Conservation (phyloP, 37 sponge, comb jelly and placozoan genomes). For the Cliona cf. orientalis region DNA sequence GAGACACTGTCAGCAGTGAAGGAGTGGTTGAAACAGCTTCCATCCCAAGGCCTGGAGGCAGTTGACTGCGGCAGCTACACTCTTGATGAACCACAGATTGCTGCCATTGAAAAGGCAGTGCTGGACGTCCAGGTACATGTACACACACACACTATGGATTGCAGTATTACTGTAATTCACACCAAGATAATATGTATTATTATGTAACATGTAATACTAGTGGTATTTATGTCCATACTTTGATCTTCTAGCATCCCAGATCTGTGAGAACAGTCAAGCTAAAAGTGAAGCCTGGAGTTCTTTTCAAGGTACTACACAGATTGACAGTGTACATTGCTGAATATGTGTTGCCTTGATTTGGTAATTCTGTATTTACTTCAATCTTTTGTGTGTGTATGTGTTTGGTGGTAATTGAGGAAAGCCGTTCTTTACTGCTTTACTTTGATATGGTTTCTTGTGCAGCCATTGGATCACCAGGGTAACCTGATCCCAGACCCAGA, state of each 20-base stretch:
- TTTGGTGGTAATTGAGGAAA: neutral
- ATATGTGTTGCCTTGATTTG: neutral
- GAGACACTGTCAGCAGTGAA: slow-evolving; percentile 33
- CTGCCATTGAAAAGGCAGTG: slow-evolving; percentile 62
- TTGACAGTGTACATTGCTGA: too few relatives aligned
- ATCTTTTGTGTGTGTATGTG: neutral
- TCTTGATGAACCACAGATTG: slow-evolving; percentile 58
- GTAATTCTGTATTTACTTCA: slow-evolving; percentile 13
- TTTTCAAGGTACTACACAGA: slow-evolving; percentile 34
- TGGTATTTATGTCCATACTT: too few relatives aligned
- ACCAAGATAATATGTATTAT: neutral
- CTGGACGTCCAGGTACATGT: slow-evolving; percentile 23
- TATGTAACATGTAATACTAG: too few relatives aligned
- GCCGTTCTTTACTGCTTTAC: neutral
- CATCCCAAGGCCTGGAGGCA: slow-evolving; percentile 28
- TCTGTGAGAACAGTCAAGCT: slow-evolving; percentile 26
- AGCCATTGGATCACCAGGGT: slow-evolving; percentile 63
- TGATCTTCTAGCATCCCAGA: neutral
- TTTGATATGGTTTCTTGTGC: neutral
- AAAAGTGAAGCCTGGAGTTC: slow-evolving; percentile 51
- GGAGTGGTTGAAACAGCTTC: slow-evolving; percentile 76
- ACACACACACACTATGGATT: neutral
- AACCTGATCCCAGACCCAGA: slow-evolving; percentile 76
- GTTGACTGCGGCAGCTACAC: slow-evolving; percentile 82
- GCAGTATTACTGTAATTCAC: neutral